phyloP scores from a whole-genome alignment of 2,888 invertebrate species.

The Tinea trinotella region DNA sequence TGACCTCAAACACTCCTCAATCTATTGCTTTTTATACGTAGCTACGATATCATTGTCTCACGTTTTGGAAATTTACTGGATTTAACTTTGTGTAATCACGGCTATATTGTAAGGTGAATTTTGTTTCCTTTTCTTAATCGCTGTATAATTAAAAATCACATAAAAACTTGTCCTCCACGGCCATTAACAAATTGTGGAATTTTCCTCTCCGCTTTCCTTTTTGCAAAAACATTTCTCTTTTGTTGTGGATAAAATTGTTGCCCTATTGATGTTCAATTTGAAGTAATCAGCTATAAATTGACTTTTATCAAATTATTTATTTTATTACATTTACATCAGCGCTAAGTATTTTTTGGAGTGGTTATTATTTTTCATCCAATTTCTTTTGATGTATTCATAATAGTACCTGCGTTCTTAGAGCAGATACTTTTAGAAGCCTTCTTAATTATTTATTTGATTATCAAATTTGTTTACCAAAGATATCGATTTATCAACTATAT shows the following conservation, averaged over 20 bases:
- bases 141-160: neutral
- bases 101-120: neutral
- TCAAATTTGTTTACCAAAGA: no score
- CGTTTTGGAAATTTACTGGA: neutral
- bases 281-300: slow-evolving; percentile 50
- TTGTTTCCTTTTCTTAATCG: neutral
- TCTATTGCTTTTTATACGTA: neutral
- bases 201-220: slow-evolving; percentile 62
- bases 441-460: no score
- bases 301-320: slow-evolving; percentile 16
- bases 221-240: slow-evolving; percentile 25
- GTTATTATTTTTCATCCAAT: neutral
- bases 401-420: no score
- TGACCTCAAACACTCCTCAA: slow-evolving; percentile 44
- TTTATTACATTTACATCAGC: neutral
- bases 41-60: neutral
- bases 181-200: slow-evolving; percentile 69
- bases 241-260: slow-evolving; percentile 3
- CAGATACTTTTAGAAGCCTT: no score
- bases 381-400: neutral
- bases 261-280: slow-evolving; percentile 32
- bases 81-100: no score
- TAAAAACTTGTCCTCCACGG: slow-evolving; percentile 26
- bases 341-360: neutral
- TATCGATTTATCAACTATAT: no score